These are phyloP conservation scores for Sebastes dallii DNA, from an alignment of 2,797 vertebrate genomes.

Conservation along the genomic window DNA sequence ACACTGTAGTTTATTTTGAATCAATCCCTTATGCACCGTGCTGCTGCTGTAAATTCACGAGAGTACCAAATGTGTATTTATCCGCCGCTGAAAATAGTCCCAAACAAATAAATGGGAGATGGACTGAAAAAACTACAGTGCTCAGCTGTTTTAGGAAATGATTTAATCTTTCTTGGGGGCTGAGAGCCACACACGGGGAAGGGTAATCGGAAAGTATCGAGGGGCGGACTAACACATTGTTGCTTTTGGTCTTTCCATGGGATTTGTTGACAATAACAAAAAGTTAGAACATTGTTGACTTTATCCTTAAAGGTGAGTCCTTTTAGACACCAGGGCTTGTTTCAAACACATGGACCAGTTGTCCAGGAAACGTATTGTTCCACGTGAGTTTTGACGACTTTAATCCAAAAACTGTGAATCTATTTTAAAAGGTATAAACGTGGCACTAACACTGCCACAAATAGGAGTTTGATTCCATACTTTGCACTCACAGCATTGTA, in stretches of 20 bases:
- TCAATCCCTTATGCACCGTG: neutral
- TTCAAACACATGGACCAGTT: neutral
- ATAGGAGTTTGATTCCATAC: constrained; percentile 28
- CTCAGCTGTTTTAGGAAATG: neutral
- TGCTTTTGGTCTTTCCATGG: neutral
- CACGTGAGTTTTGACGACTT: neutral
- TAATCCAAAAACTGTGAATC: constrained; percentile 17
- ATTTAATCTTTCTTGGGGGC: neutral
- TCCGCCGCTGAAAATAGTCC: neutral
- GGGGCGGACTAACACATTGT: neutral
- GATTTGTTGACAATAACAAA: neutral
- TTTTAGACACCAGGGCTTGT: neutral
- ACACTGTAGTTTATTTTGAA: neutral
- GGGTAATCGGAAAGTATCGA: neutral
- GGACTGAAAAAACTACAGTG: neutral
- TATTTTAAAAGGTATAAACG: constrained; percentile 28
- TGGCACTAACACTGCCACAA: constrained; percentile 23
- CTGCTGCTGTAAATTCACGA: neutral
- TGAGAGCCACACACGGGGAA: neutral
- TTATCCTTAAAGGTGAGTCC: neutral
- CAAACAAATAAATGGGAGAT: neutral
- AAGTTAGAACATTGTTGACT: neutral
- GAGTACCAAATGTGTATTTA: neutral
- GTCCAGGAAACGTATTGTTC: neutral
- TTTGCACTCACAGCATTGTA: constrained; percentile 29